Conservation (phyloP, 2,797 vertebrate genomes). For the Parauchenoglanis ngamensis region DNA sequence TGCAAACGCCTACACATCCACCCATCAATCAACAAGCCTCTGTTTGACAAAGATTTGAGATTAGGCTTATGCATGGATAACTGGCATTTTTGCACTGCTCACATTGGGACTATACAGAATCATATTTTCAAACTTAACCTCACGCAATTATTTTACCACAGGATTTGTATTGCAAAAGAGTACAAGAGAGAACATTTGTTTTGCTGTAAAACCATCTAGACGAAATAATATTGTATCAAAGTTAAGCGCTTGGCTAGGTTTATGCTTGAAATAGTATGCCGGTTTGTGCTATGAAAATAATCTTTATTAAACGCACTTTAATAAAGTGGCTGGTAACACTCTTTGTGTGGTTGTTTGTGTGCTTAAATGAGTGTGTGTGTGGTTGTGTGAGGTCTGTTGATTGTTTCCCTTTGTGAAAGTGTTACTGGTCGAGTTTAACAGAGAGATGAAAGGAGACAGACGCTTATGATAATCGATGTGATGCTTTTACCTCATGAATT, state of each 20-base stretch:
- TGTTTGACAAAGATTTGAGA: not conserved
- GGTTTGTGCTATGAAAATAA: not conserved
- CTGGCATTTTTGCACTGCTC: not conserved
- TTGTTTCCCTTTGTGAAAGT: not conserved
- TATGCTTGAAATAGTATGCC: not conserved
- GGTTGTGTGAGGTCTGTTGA: not conserved
- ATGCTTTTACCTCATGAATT: not conserved
- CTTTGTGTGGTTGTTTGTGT: not conserved
- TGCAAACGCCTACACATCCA: not conserved
- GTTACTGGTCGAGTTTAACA: not conserved
- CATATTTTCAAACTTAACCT: not conserved
- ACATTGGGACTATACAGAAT: not conserved
- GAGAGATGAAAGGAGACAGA: not conserved
- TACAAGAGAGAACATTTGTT: not conserved
- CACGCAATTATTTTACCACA: not conserved
- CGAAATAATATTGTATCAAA: not conserved
- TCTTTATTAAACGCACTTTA: not conserved
- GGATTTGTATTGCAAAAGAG: too few relatives aligned
- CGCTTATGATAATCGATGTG: not conserved
- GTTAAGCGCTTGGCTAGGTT: not conserved
- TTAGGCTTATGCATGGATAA: not conserved
- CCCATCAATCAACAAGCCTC: too few relatives aligned
- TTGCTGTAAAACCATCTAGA: not conserved
- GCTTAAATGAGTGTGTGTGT: not conserved
- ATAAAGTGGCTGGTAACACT: not conserved